Evolutionary conservation across 2,797 vertebrate genomes (phyloP).

Genomic region (Coregonus ussuriensis): DNA sequence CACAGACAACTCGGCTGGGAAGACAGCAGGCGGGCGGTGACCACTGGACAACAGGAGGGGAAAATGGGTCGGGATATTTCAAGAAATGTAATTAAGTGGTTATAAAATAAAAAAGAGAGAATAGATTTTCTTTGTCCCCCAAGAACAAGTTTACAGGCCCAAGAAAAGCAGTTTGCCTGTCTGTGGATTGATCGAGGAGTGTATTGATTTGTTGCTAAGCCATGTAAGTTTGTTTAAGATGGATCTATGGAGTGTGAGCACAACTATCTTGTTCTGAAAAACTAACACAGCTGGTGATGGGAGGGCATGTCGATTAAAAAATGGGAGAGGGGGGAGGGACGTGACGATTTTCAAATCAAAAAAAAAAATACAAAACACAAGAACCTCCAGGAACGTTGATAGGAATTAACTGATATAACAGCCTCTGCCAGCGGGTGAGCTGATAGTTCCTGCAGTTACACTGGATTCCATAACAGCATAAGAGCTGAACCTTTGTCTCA

Average conservation of each 20-base stretch:
- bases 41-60: slow-evolving; percentile 28
- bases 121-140: slow-evolving; percentile 56
- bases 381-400: slow-evolving; percentile 10
- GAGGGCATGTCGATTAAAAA: slow-evolving; percentile 34
- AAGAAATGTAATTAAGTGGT: slow-evolving; percentile 62
- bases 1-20: slow-evolving; percentile 22
- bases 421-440: background rate
- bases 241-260: slow-evolving; percentile 50
- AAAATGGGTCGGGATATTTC: slow-evolving; percentile 47
- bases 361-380: background rate
- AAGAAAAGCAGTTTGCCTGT: slow-evolving; percentile 46
- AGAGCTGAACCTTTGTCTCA: background rate
- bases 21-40: slow-evolving; percentile 26
- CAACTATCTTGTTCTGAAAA: slow-evolving; percentile 51
- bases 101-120: slow-evolving; percentile 55
- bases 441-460: slow-evolving; percentile 9
- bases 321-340: slow-evolving; percentile 12
- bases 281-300: slow-evolving; percentile 50
- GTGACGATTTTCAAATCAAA: slow-evolving; percentile 17
- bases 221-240: slow-evolving; percentile 65
- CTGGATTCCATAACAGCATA: background rate
- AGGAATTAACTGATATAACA: slow-evolving; percentile 24
- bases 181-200: slow-evolving; percentile 52
- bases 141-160: slow-evolving; percentile 49
- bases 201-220: slow-evolving; percentile 65